Conservation (phyloP, 2,113 vertebrate genomes). For the Tringa solitaria region DNA sequence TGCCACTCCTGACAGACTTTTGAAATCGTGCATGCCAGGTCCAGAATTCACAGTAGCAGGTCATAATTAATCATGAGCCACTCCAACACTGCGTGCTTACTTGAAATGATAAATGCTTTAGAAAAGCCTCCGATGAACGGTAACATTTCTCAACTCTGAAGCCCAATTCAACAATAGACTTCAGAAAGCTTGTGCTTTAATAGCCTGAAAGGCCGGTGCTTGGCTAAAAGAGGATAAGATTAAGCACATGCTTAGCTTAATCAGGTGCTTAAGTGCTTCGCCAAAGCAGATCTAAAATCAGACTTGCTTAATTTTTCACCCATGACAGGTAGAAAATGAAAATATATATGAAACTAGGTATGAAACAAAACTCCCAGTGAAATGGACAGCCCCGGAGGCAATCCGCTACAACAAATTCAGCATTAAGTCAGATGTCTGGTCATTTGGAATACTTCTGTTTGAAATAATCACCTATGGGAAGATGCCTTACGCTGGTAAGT, state of each 20-base stretch:
- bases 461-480: slow-evolving; percentile 95
- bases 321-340: slow-evolving; percentile 80
- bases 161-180: not conserved
- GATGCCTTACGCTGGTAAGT: slow-evolving; percentile 89
- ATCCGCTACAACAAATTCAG: slow-evolving; percentile 83
- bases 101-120: slow-evolving; percentile 44
- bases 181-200: not conserved
- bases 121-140: not conserved
- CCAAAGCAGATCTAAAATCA: not conserved
- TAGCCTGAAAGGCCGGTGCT: not conserved
- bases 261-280: not conserved
- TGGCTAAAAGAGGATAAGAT: not conserved
- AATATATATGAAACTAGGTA: slow-evolving; percentile 83
- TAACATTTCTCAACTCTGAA: not conserved
- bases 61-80: slow-evolving; percentile 36
- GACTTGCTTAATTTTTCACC: slow-evolving; percentile 9
- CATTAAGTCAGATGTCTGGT: slow-evolving; percentile 96
- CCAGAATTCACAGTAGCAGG: slow-evolving; percentile 26
- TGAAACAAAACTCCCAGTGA: slow-evolving; percentile 91
- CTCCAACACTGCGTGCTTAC: not conserved
- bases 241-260: not conserved
- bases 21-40: not conserved
- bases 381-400: slow-evolving; percentile 95
- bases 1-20: not conserved
- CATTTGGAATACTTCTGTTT: slow-evolving; percentile 92